Conservation (phyloP, 2,113 vertebrate genomes). For the Serinus canaria region DNA sequence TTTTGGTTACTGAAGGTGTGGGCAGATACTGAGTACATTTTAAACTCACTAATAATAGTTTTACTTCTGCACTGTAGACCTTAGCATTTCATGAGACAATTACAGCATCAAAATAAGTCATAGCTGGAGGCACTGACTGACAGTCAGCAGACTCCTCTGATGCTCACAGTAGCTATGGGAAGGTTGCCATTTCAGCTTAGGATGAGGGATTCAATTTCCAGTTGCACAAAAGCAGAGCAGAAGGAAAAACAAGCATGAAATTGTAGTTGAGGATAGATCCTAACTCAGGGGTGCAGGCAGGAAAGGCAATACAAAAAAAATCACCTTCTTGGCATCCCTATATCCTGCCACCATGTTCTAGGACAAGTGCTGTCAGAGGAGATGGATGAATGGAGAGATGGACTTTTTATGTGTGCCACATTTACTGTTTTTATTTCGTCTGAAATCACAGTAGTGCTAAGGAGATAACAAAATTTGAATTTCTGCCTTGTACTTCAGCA, state of each 20-base stretch:
- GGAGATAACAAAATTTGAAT: not conserved
- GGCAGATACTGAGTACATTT: not conserved
- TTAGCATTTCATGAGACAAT: not conserved
- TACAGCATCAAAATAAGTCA: not conserved
- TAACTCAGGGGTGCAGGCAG: not conserved
- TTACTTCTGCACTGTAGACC: not conserved
- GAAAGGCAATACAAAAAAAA: not conserved
- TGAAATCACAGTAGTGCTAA: not conserved
- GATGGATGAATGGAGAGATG: not conserved
- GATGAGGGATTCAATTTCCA: not conserved
- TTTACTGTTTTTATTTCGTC: not conserved
- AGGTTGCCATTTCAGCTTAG: not conserved
- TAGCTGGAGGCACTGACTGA: not conserved
- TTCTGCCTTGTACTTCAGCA: not conserved
- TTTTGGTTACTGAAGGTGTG: not conserved
- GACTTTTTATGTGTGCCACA: not conserved
- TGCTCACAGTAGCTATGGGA: not conserved
- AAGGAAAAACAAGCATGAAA: not conserved
- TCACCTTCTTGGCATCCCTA: not conserved
- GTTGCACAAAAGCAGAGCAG: not conserved
- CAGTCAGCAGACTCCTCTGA: not conserved
- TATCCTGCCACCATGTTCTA: accelerated
- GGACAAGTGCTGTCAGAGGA: not conserved
- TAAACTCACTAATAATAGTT: not conserved
- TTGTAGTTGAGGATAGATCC: not conserved